Percentiles rank a stretch among this genome's conserved stretches.
Conservation (phyloP, 2,113 vertebrate species). For the Siniperca knerii region DNA sequence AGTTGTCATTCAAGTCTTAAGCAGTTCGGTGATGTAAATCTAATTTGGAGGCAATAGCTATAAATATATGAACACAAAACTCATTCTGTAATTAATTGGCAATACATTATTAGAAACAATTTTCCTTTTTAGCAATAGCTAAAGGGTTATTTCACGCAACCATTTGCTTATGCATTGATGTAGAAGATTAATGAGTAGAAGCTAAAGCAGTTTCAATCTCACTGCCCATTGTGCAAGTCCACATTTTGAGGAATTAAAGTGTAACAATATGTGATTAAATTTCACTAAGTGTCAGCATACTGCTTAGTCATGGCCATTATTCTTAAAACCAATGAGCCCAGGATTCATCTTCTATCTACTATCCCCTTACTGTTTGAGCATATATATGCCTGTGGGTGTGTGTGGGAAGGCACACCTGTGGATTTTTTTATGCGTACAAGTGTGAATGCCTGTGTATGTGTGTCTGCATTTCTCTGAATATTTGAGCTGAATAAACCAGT, state of each 20-base stretch:
- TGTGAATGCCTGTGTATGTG: background rate
- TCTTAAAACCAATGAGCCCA: constrained; percentile 41
- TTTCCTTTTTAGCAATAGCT: constrained; percentile 58
- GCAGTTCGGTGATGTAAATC: constrained; percentile 10
- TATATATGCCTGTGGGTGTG: constrained; percentile 6
- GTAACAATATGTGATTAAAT: constrained; percentile 73
- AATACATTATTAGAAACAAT: constrained; percentile 33
- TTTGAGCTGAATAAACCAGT: constrained; percentile 19
- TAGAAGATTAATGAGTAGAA: constrained; percentile 69
- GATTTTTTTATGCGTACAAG: background rate
- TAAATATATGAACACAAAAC: constrained; percentile 43
- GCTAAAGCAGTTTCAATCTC: constrained; percentile 57
- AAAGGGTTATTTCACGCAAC: constrained; percentile 53
- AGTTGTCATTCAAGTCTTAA: constrained; percentile 22
- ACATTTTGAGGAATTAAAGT: constrained; percentile 73
- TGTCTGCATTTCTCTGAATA: constrained; percentile 25
- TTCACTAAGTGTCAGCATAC: constrained; percentile 44
- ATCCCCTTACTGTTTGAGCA: constrained; percentile 24
- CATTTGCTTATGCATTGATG: constrained; percentile 57
- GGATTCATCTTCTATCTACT: constrained; percentile 18
- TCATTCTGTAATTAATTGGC: constrained; percentile 47
- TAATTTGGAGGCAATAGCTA: constrained; percentile 45
- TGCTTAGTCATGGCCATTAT: constrained; percentile 62
- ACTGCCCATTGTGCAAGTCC: constrained; percentile 62
- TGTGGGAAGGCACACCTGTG: background rate